phyloP scores from a whole-genome alignment of 1,140 invertebrate species.

The Brachionus calyciflorus region DNA sequence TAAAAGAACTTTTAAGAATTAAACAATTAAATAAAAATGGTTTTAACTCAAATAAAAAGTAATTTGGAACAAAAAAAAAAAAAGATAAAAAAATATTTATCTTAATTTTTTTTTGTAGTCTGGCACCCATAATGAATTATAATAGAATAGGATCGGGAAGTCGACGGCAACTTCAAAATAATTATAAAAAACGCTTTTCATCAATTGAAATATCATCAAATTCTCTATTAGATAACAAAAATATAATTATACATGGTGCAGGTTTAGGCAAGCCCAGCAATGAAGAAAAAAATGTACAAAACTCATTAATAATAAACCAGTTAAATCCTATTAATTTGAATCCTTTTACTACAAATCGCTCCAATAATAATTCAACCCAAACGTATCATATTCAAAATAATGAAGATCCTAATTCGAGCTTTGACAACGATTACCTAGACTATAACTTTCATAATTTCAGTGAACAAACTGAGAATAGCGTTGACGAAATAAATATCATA shows the following conservation, averaged over 20 bases:
- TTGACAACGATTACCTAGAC: conserved; percentile 18
- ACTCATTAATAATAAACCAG: not conserved
- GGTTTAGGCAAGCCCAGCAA: not conserved
- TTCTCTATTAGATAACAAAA: not conserved
- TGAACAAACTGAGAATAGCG: conserved; percentile 23
- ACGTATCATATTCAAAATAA: not conserved
- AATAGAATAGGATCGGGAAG: conserved; percentile 19
- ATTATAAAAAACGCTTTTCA: conserved; percentile 21
- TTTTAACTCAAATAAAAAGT: not conserved
- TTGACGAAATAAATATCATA: conserved; percentile 33
- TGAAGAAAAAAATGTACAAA: not conserved
- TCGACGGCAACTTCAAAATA: not conserved
- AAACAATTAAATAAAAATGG: conserved; percentile 28
- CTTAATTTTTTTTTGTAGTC: not conserved
- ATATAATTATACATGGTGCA: conserved; percentile 1
- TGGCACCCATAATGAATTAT: conserved; percentile 2
- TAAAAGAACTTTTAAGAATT: conserved; percentile 16
- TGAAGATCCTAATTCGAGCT: not conserved
- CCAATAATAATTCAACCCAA: not conserved
- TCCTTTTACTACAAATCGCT: not conserved
- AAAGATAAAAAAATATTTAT: not conserved
- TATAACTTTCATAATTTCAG: conserved; percentile 1
- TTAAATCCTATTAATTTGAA: conserved; percentile 5
- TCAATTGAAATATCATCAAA: conserved; percentile 28
- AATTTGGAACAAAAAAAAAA: not conserved